These are phyloP conservation scores for Acleris literana DNA, from an alignment of 2,888 invertebrate genomes.

Conservation along the genomic window DNA sequence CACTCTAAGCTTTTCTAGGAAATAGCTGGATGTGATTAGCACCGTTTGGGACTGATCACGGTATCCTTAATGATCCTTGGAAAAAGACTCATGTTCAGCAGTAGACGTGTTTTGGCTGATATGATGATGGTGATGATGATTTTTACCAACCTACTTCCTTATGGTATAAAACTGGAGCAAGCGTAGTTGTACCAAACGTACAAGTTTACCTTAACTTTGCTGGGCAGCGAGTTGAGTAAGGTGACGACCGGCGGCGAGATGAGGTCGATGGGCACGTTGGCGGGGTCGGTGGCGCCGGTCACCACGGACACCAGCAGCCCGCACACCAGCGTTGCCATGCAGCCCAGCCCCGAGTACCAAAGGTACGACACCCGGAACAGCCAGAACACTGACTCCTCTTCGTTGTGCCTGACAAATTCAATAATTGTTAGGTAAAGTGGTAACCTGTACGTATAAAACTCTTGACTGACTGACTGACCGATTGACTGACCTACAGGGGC, in stretches of 20 bases:
- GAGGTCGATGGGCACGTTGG: conserved; percentile 85
- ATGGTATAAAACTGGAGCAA: too few relatives aligned
- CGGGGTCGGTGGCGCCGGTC: conserved; percentile 85
- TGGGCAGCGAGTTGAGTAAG: conserved; percentile 79
- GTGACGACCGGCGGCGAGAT: conserved; percentile 86
- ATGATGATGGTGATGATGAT: too few relatives aligned
- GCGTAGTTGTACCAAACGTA: neutral
- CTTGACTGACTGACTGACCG: too few relatives aligned
- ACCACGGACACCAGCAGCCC: conserved; percentile 89
- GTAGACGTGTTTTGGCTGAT: too few relatives aligned
- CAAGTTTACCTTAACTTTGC: conserved; percentile 68
- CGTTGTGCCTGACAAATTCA: conserved; percentile 32
- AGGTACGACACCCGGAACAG: conserved; percentile 92
- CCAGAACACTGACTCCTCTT: conserved; percentile 63
- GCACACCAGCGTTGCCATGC: conserved; percentile 87
- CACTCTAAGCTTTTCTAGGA: too few relatives aligned
- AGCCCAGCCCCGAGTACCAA: conserved; percentile 95
- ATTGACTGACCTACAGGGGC: too few relatives aligned
- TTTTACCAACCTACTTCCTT: too few relatives aligned
- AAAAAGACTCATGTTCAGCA: too few relatives aligned
- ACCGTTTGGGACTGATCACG: too few relatives aligned
- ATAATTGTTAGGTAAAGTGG: neutral
- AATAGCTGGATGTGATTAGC: too few relatives aligned
- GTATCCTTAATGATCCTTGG: too few relatives aligned
- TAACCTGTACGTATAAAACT: too few relatives aligned